Evolutionary conservation across 2,113 vertebrate genomes (phyloP), one percentile per base, ranked within the genome.

Genomic region (Dermatemys mawii): DNA sequence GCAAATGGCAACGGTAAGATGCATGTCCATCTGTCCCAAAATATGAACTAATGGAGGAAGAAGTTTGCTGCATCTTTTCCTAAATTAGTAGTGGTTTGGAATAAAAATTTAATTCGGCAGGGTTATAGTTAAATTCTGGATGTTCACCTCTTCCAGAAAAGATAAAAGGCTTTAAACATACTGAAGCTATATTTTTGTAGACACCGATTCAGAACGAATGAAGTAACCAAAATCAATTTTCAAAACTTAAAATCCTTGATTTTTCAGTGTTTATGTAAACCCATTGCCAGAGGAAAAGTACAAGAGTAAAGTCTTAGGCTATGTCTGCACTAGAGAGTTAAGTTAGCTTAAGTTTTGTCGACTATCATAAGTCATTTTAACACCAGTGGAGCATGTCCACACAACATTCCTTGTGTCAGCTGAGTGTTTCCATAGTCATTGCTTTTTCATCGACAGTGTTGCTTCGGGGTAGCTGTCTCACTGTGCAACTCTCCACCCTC

Each of bases 31-130:
- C 46, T 32, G 8, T 24, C 35, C 27, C 24, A n/a, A 60, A 80
- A 51, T 63, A 17, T n/a, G 55, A 75, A 67, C 51, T 17, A 51
- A 4, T 79, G 78, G 86, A 86, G 41, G 41, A 32, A 82, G 26
- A 75, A 90, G 19, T 19, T 87, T 57, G 35, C 91, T 93, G 93
- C 78, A 55, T 19, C 1, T 91, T 96, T 92, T 92, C 32, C 14
- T 86, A 82, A 54, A 22, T 70, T 96, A 0, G 0, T 79, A 21
- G 11, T 10, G 6, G 46, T 48, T 94, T 93, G 88, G 80, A 89
- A 67, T 79, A 60, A 60, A 60, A 57, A 57, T 63, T 55, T 14
- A 35, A 32, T 67, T 67, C 60, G n/a, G 60, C 38, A 67, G 35
- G 63, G n/a, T 17, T 9, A 67, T 17, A 38, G 35, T 67, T 38